Percentiles rank a stretch among this genome's conserved stretches.
Conservation (phyloP, 2,888 invertebrate genomes). For the Xanthia icteritia region DNA sequence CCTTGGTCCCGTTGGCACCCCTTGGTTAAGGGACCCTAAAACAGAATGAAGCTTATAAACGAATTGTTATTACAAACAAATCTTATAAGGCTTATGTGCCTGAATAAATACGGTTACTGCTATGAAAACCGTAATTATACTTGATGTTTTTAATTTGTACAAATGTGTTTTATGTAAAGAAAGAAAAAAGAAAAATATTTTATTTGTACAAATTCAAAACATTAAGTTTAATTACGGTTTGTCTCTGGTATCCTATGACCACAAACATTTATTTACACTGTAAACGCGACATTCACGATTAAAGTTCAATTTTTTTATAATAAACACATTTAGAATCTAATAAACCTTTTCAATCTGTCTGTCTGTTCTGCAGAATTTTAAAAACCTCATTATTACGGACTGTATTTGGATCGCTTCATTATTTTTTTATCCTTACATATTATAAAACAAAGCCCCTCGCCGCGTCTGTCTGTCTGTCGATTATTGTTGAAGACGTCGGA, state of each 20-base stretch:
- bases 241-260: background rate
- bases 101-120: slow-evolving; percentile 39
- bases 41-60: slow-evolving; percentile 19
- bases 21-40: background rate
- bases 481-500: no score
- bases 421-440: slow-evolving; percentile 9
- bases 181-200: no score
- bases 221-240: no score
- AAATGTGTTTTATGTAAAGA: background rate
- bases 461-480: no score
- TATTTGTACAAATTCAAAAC: no score
- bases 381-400: slow-evolving; percentile 16
- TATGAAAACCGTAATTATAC: slow-evolving; percentile 18
- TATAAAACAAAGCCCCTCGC: no score
- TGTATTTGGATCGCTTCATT: slow-evolving; percentile 30
- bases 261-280: background rate
- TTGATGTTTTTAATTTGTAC: slow-evolving; percentile 18
- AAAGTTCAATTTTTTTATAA: slow-evolving; percentile 2
- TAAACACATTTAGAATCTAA: slow-evolving; percentile 12
- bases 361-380: slow-evolving; percentile 34
- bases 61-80: slow-evolving; percentile 41
- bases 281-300: slow-evolving; percentile 1
- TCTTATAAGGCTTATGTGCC: slow-evolving; percentile 36
- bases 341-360: slow-evolving; percentile 30
- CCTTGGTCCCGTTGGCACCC: background rate